Base-by-base conservation (phyloP, 2,888 invertebrate species). In the Cheilosia soror region DNA sequence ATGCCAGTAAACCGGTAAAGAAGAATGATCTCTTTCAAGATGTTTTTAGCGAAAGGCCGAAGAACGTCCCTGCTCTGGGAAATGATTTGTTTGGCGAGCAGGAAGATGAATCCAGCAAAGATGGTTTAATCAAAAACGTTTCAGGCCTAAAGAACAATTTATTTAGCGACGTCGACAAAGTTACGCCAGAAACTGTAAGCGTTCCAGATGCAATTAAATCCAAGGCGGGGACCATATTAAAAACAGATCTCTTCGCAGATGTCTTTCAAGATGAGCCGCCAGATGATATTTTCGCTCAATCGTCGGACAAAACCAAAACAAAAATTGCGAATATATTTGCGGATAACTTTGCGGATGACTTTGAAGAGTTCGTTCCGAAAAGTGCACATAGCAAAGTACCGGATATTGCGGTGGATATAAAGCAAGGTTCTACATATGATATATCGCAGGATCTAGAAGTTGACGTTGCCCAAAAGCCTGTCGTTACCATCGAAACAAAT, bases 321-420 rank as follows among this genome's bases (percentile, higher is more conserved):
- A 53, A 71, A 40, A 11, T 81, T 11, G 71, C 60, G 0, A 68
- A 84, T 13, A 75, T 80, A 0, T 80, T 84, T 37, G 65, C 80
- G 3, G 80, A 84, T 13, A 63, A 79, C 27, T 73, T 65, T 33
- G 7, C 29, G 9, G 84, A 84, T 5, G 68, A 84, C 13, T 79
- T 79, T 29, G 69, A 75, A 5, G 63, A 60, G 27, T 68, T 83
- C 4, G 44, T 53, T 13, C 63, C 78, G n/a, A 90, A 88, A 40
- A 87, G 85, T 7, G 73, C 89, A 51, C 73, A 87, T 2, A 89
- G 88, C 9, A 68, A 55, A 55, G 37, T 11, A 11, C 9, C 7
- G 1, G 29, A 63, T n/a, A 29, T 20, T 20, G 20, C 20, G 1
- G 20, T 20, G 20, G 20, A 20, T 20, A 20, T 20, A 20, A 20